Base-by-base conservation (phyloP, 2,888 invertebrate species). In the Sphaerophoria taeniata region DNA sequence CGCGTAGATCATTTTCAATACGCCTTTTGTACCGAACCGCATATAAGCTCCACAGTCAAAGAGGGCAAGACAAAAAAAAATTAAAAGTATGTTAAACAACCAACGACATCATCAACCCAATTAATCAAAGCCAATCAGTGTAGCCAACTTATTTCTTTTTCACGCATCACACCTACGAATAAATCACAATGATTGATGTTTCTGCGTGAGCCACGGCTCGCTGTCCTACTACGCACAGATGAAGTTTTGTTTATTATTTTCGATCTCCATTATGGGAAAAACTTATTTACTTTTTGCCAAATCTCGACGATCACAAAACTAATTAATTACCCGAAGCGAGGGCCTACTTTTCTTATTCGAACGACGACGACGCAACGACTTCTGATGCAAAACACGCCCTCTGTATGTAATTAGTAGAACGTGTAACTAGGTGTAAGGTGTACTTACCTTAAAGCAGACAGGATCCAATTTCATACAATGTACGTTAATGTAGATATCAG, bases 61-160 rank as follows among this genome's bases (percentile, higher is more conserved):
- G 45, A 61, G 45, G 14, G 9, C 11, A 33, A 33, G 4, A 55
- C 7, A 53, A 12, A 43, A 24, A 43, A 12, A 39, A 43, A 24
- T 24, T 24, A 24, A 2, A 24, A 24, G 24, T 24, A 61, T 34
- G 12, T 24, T 53, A 63, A 69, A 49, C 77, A 83, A 61, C 73
- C 45, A 83, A 60, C 60, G 60, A 60, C 60, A 60, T 60, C 77
- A 70, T 73, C 69, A 83, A 45, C 56, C 77, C 69, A 77, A 83
- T 83, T 73, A 77, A 84, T 84, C 83, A 84, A 78, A 53, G 65
- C 74, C 83, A 84, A 84, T 84, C 79, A 71, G 71, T 58, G 45
- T 39, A 63, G 34, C 33, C 24, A 9, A 31, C 11, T 51, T 39
- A 47, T 61, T 60, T 51, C 61, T 61, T 12, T 55, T 56, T 58